Conservation (phyloP, 2,797 vertebrate species). For the Nyctalus aviator region DNA sequence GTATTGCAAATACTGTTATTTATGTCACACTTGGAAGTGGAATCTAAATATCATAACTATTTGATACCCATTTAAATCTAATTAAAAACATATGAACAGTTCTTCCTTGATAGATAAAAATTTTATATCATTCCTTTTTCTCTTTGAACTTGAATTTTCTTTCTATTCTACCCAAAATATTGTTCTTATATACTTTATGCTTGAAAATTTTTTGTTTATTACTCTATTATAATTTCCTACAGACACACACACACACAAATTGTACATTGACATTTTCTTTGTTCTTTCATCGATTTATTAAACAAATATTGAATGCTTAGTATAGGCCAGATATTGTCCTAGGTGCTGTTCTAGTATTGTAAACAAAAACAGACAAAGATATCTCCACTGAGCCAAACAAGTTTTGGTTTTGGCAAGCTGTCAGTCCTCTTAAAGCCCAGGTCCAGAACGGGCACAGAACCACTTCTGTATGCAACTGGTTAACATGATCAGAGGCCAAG, state of each 20-base stretch:
- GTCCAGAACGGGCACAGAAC: conserved; percentile 18
- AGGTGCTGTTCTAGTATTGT: neutral
- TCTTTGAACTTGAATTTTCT: conserved; percentile 59
- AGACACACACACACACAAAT: neutral
- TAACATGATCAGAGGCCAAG: conserved; percentile 35
- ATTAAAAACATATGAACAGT: neutral
- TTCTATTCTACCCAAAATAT: conserved; percentile 12
- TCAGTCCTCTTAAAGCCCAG: conserved; percentile 41
- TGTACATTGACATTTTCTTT: conserved; percentile 28
- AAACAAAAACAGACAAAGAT: neutral
- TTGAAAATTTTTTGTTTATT: conserved; percentile 51
- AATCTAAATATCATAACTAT: conserved; percentile 45
- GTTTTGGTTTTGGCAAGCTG: neutral
- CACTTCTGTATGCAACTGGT: conserved; percentile 18
- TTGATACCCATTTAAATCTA: conserved; percentile 8
- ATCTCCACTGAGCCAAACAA: no score
- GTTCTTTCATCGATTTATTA: conserved; percentile 53
- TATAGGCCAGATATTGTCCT: neutral
- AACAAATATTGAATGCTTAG: conserved; percentile 16
- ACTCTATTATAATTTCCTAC: neutral
- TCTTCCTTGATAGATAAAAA: conserved; percentile 36
- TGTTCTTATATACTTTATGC: neutral
- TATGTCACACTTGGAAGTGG: conserved; percentile 4
- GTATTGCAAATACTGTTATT: conserved; percentile 38
- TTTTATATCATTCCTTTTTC: conserved; percentile 36